Conservation (phyloP, 2,113 vertebrate species). For the Monarcha castaneiventris region DNA sequence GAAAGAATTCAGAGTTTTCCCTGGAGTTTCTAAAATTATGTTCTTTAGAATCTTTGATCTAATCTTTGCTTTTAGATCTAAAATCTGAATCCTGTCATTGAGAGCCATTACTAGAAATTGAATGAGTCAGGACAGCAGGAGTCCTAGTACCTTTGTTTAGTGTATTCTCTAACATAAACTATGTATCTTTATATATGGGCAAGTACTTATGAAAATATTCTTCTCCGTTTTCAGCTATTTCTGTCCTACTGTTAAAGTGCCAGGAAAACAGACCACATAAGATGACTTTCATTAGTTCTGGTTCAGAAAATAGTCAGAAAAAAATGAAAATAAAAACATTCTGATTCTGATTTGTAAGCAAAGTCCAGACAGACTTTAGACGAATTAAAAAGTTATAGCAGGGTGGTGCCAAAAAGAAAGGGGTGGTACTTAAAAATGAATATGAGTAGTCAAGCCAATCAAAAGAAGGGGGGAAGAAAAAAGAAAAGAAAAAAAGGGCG, state of each 20-base stretch:
- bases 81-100: background rate
- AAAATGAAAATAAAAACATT: background rate
- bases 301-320: conserved; percentile 7
- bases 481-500: background rate
- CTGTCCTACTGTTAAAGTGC: conserved; percentile 14
- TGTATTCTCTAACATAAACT: background rate
- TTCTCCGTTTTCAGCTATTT: conserved; percentile 7
- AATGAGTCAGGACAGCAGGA: background rate
- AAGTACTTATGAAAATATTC: background rate
- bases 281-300: conserved; percentile 15
- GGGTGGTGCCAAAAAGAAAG: background rate
- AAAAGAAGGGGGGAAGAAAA: background rate
- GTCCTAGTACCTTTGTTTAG: background rate
- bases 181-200: background rate
- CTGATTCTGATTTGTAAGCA: background rate
- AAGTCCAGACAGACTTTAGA: background rate
- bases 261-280: conserved; percentile 41
- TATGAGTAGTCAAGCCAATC: background rate
- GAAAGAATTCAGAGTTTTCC: background rate
- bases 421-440: background rate
- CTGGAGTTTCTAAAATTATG: background rate
- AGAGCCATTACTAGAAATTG: background rate
- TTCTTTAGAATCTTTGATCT: background rate
- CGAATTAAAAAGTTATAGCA: background rate
- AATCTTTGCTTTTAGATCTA: background rate